These are phyloP conservation scores for Hypothenemus hampei DNA, from an alignment of 1,140 invertebrate genomes.

Conservation along the genomic window DNA sequence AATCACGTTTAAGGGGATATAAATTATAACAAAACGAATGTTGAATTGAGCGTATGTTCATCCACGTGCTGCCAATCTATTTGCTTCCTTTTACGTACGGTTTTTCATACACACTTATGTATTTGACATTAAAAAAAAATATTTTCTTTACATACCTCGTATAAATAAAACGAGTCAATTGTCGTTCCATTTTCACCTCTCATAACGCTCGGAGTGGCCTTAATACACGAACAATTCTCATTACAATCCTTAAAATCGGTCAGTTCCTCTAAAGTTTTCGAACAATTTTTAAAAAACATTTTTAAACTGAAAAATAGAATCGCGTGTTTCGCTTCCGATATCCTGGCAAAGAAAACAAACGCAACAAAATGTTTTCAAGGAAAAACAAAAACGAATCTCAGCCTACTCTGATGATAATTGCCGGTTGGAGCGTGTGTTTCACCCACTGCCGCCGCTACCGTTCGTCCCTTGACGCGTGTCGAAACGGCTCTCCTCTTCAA, in stretches of 20 bases:
- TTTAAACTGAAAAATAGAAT: not conserved
- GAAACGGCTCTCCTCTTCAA: too few relatives aligned
- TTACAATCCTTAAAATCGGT: constrained; percentile 15
- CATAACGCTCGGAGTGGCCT: not conserved
- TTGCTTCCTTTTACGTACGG: too few relatives aligned
- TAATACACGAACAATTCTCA: constrained; percentile 15
- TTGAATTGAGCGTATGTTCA: too few relatives aligned
- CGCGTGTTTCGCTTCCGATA: not conserved
- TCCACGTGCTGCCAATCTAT: too few relatives aligned
- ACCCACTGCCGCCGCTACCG: too few relatives aligned
- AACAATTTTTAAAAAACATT: constrained; percentile 17
- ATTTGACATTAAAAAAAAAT: too few relatives aligned
- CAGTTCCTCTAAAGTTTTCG: constrained; percentile 11
- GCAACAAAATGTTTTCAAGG: not conserved
- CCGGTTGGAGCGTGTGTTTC: not conserved
- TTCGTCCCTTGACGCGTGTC: too few relatives aligned
- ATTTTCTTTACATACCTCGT: constrained; percentile 19
- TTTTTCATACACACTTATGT: too few relatives aligned
- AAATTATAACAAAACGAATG: too few relatives aligned
- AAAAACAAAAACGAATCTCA: not conserved
- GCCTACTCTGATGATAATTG: not conserved
- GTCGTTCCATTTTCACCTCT: constrained; percentile 6
- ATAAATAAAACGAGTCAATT: constrained; percentile 21
- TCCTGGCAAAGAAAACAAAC: not conserved
- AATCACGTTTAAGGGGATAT: too few relatives aligned